Evolutionary conservation across 2,888 invertebrate species (phyloP), one percentile per base, ranked within the genome.

Genomic region (Peribatodes rhomboidaria): DNA sequence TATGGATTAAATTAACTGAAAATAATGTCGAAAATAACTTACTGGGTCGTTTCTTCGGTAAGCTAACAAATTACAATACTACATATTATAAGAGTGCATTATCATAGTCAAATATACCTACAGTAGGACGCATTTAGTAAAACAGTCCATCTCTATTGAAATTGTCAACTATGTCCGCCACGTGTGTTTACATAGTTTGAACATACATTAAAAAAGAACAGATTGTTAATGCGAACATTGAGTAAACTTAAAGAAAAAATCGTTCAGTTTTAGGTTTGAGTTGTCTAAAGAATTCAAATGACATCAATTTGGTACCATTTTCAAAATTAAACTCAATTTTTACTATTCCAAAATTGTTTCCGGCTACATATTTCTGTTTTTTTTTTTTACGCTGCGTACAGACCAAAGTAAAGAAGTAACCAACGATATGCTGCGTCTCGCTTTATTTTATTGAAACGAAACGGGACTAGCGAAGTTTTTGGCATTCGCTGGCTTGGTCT

Each of bases 1-100:
- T 68, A 62, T 65, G 64, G 65, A 72, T 67, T 67, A 18, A 65
- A 63, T 35, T 50, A 50, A 64, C 39, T 42, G 58, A 64, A 47
- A 42, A n/a, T 33, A 13, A 54, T 16, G 37, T 46, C 8, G 14
- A 31, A 50, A 22, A 22, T 41, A 22, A 47, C 39, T 47, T 18
- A 14, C 41, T 42, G 47, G 53, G 54, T 59, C 59, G 54, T 55
- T 49, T 16, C 2, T 35, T 54, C 33, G 37, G 37, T 16, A 31
- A 27, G n/a, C 13, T 52, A 62, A 61, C 61, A 61, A 47, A 7
- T 16, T n/a, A 33, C 14, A 20, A 20, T 31, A n/a, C 27, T 33
- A 20, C 13, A 13, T 33, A n/a, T 37, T 35, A 1, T 8, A 44
- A 31, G 7, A 44, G 44, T 55, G 55, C 55, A 55, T 44, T 55